Evolutionary conservation across 2,113 vertebrate species (phyloP).

Genomic region (Marmota monax): DNA sequence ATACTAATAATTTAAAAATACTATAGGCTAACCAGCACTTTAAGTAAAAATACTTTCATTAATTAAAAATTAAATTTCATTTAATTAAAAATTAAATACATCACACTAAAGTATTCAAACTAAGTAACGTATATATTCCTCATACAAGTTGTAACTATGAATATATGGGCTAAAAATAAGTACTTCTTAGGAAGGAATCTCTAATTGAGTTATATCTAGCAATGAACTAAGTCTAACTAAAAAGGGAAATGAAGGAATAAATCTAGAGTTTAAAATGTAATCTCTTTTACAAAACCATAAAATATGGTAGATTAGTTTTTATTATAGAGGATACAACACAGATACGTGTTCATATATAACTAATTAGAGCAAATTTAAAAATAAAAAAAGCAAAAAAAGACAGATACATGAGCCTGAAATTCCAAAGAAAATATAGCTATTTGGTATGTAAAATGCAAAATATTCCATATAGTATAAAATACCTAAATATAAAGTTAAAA

Average conservation of each 20-base stretch:
- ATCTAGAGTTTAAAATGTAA: slow-evolving; percentile 40
- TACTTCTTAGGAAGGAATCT: slow-evolving; percentile 12
- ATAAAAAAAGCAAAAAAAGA: neutral
- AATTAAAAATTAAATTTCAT: neutral
- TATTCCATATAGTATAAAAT: slow-evolving; percentile 37
- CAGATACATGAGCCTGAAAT: neutral
- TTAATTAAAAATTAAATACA: slow-evolving; percentile 42
- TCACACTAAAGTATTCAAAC: slow-evolving; percentile 12
- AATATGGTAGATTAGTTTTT: neutral
- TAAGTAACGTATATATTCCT: neutral
- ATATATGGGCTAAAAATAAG: slow-evolving; percentile 22
- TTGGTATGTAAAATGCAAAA: slow-evolving; percentile 20
- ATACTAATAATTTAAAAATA: slow-evolving; percentile 16
- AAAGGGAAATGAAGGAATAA: slow-evolving; percentile 4
- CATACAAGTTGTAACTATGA: neutral
- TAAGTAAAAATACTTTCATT: slow-evolving; percentile 9
- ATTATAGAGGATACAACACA: neutral
- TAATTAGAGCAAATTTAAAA: too few relatives aligned
- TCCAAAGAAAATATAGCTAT: neutral
- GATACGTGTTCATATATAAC: too few relatives aligned
- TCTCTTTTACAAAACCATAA: slow-evolving; percentile 18
- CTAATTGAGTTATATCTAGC: neutral
- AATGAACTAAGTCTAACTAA: slow-evolving; percentile 34
- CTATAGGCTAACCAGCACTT: neutral
- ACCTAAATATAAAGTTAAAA: neutral